Evolutionary conservation across 2,113 vertebrate species (phyloP), one percentile per base, ranked within the genome.

Genomic region (Coturnix japonica): DNA sequence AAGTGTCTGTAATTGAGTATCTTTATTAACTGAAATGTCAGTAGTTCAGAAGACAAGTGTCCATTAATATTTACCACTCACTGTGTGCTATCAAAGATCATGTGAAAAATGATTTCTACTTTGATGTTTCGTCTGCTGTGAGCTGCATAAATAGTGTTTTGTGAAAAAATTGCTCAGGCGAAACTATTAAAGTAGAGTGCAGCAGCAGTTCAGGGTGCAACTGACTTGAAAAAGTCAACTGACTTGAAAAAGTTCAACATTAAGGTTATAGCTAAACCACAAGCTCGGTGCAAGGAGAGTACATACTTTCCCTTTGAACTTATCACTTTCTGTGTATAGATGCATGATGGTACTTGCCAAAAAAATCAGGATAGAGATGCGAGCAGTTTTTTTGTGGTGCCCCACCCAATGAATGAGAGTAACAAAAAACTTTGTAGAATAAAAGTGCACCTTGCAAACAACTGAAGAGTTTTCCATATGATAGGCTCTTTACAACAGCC

Each of bases 31-130:
- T 61, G 66, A 84, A 81, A 35, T 76, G 71, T 89, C 71, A 67
- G 15, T 74, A 88, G 37, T 85, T 87, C 79, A 81, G 65, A 23
- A 90, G 33, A 63, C 93, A 74, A 91, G 82, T 81, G 39, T 18
- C 43, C 20, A 12, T 90, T 66, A 71, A 72, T 80, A 66, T 83
- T 94, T 95, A 74, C 60, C 30, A n/a, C 5, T 85, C 43, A 21
- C 30, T 47, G 15, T 41, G 17, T 51, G 12, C 60, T 85, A 13
- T 87, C 51, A 83, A 35, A 80, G 43, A 10, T 56, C 47, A 33
- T 37, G n/a, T 84, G 85, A 92, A 81, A 89, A 94, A 81, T 66
- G 0, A 37, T 17, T 73, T 76, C 13, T 26, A 5, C 39, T 81
- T 89, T 81, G 33, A 9, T 65, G 43, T 67, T 93, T 93, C 7